These are phyloP conservation scores for Cichlasoma orientale DNA, from an alignment of 2,797 vertebrate genomes.

Conservation along the genomic window DNA sequence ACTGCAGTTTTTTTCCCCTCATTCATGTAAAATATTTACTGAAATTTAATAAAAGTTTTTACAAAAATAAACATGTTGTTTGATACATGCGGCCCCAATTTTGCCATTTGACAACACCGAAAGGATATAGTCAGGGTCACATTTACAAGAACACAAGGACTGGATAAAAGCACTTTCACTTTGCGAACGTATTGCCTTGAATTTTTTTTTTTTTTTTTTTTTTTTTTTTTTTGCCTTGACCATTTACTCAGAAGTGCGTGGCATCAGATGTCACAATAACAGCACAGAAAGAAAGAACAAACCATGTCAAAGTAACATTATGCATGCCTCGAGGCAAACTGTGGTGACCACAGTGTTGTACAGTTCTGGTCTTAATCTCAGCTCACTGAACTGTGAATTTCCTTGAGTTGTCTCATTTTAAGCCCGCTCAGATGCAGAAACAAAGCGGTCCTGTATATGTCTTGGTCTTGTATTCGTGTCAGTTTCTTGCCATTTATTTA, in stretches of 20 bases:
- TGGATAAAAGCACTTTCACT: slow-evolving; percentile 17
- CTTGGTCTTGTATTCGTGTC: neutral
- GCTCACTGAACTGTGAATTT: slow-evolving; percentile 17
- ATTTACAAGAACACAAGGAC: slow-evolving; percentile 13
- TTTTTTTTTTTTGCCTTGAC: slow-evolving; percentile 2
- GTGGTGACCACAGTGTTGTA: slow-evolving; percentile 24
- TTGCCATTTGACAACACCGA: slow-evolving; percentile 4
- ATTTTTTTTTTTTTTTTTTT: neutral
- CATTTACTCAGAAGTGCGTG: slow-evolving; percentile 9
- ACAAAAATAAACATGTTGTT: neutral
- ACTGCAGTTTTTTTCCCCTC: neutral
- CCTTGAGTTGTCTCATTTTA: slow-evolving; percentile 12
- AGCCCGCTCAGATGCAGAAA: neutral
- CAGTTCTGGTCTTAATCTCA: slow-evolving; percentile 33
- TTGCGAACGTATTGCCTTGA: slow-evolving; percentile 3
- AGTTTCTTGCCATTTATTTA: neutral
- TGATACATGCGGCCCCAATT: slow-evolving; percentile 11
- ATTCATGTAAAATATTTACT: neutral
- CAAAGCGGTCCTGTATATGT: neutral
- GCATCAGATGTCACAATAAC: slow-evolving; percentile 30
- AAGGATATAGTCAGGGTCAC: neutral
- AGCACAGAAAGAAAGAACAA: slow-evolving; percentile 11
- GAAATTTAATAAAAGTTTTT: neutral
- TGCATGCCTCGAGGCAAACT: slow-evolving; percentile 22
- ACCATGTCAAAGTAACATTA: slow-evolving; percentile 28